Evolutionary conservation across 2,113 vertebrate species (phyloP).

Genomic region (Steatornis caripensis): DNA sequence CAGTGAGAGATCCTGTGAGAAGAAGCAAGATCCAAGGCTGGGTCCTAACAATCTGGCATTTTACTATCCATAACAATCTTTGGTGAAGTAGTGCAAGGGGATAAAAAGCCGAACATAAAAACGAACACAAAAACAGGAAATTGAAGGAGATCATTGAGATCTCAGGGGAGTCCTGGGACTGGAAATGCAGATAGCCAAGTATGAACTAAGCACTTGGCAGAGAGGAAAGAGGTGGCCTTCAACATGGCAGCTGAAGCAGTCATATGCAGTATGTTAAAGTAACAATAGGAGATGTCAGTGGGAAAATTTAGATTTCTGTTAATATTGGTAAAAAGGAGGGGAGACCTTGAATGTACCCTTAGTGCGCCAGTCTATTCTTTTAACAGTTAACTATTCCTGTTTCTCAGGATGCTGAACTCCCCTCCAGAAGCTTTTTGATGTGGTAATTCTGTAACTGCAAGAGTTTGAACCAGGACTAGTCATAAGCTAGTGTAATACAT

Average conservation of each 20-base stretch:
- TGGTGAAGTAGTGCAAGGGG: neutral
- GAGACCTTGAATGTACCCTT: neutral
- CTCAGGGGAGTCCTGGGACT: neutral
- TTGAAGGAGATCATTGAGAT: neutral
- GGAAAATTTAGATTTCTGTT: neutral
- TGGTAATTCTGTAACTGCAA: neutral
- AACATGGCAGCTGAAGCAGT: neutral
- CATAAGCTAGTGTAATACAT: neutral
- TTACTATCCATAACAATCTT: neutral
- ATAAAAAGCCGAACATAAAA: no score
- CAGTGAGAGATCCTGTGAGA: neutral
- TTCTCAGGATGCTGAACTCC: neutral
- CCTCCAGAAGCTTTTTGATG: neutral
- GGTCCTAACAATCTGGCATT: neutral
- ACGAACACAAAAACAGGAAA: neutral
- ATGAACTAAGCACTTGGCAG: neutral
- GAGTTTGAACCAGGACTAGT: neutral
- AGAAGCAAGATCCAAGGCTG: neutral
- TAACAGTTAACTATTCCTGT: neutral
- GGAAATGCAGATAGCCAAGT: neutral
- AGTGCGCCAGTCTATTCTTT: neutral
- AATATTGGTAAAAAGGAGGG: neutral
- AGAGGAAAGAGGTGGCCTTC: neutral
- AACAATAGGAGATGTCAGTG: neutral
- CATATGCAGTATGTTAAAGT: fast-evolving